Evolutionary conservation across 35 echinoderm and acorn worm species (phyloP).

Genomic region (Patiria miniata): DNA sequence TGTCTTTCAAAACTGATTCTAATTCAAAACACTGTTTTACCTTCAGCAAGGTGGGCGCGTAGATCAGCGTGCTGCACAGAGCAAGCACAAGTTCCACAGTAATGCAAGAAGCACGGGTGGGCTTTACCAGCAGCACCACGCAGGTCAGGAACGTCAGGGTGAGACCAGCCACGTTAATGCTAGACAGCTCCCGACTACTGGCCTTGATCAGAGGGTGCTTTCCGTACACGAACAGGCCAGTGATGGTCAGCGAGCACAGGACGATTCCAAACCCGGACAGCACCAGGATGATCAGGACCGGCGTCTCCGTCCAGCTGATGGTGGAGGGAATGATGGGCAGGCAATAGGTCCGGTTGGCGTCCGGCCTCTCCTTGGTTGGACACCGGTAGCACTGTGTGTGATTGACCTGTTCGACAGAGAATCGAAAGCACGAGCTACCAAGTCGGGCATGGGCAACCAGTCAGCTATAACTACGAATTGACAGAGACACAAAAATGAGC

Average conservation of each 20-base stretch:
- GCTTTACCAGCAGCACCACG: not conserved
- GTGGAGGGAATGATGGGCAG: not conserved
- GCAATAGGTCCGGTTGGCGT: not conserved
- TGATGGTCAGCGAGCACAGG: not conserved
- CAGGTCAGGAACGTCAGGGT: conserved; percentile 13
- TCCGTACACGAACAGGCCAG: not conserved
- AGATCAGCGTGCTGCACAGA: conserved; percentile 1
- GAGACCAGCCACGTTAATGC: conserved; percentile 19
- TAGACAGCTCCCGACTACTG: conserved; percentile 30
- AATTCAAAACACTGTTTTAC: not conserved
- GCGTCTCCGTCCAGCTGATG: not conserved
- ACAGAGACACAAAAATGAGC: too few relatives aligned
- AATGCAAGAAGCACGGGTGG: conserved; percentile 7
- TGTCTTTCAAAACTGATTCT: too few relatives aligned
- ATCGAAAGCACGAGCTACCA: not conserved
- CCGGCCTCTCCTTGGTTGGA: not conserved
- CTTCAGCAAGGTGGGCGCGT: conserved; percentile 32
- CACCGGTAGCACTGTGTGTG: not conserved
- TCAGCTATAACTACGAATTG: too few relatives aligned
- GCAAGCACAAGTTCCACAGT: not conserved
- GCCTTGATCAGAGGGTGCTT: conserved; percentile 49
- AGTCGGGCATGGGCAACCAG: not conserved
- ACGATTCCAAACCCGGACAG: not conserved
- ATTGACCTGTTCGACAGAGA: not conserved
- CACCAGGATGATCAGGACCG: not conserved